Percentiles rank a stretch among this genome's conserved stretches.
These are phyloP conservation scores for Drosophila nigrodunni DNA, from an alignment of 1,140 invertebrate genomes.

Conservation along the genomic window DNA sequence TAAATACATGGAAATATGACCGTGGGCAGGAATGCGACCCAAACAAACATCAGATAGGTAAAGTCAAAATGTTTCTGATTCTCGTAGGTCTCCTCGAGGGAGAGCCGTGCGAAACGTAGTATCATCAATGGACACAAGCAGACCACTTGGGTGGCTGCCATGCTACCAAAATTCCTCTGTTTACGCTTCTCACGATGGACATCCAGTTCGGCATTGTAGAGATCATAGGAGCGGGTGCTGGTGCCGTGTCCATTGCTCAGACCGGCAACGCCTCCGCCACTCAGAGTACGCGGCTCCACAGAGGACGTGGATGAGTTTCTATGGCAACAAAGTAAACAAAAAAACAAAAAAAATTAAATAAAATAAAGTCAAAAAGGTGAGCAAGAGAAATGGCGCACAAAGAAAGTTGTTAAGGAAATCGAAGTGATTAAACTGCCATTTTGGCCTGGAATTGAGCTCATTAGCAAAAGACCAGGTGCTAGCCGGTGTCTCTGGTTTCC, in stretches of 20 bases:
- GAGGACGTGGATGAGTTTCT: constrained; percentile 80
- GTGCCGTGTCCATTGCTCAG: constrained; percentile 58
- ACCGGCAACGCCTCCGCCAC: constrained; percentile 66
- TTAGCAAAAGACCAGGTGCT: constrained; percentile 50
- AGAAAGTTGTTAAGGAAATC: constrained; percentile 46
- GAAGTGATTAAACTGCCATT: constrained; percentile 52
- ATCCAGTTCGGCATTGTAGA: constrained; percentile 88
- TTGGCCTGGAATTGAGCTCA: constrained; percentile 51
- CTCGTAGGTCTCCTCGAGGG: constrained; percentile 89
- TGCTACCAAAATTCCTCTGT: constrained; percentile 88
- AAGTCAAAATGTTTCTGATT: constrained; percentile 89
- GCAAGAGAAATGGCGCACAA: constrained; percentile 9
- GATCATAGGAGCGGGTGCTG: constrained; percentile 77
- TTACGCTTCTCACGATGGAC: constrained; percentile 88
- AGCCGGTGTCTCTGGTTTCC: background rate
- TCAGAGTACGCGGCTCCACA: constrained; percentile 60
- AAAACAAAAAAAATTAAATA: background rate
- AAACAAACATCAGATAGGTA: constrained; percentile 89
- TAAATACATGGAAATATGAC: constrained; percentile 88
- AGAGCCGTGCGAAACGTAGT: constrained; percentile 88
- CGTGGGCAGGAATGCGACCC: constrained; percentile 89
- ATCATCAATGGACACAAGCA: constrained; percentile 89
- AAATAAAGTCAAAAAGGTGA: background rate
- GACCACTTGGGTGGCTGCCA: constrained; percentile 88
- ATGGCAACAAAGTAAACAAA: background rate